Evolutionary conservation across 2,888 invertebrate species (phyloP).

Genomic region (Criorhina ranunculi): DNA sequence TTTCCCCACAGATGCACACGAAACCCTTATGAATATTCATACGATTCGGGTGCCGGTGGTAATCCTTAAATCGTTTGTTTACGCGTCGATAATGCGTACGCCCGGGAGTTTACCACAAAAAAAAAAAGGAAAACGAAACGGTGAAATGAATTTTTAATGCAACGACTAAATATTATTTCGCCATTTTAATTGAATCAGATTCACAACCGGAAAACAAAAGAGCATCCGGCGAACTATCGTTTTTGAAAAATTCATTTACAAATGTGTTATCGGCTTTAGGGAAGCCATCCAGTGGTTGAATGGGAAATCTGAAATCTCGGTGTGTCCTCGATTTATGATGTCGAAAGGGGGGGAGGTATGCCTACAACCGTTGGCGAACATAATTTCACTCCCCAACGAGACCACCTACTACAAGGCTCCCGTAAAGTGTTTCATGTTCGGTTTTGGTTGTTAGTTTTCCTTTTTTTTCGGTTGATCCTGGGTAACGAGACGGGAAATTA

Average conservation of each 20-base stretch:
- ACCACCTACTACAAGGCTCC: slow-evolving; percentile 68
- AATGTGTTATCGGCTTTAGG: too few species aligned
- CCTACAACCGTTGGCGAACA: background rate
- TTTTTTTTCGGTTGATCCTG: slow-evolving; percentile 18
- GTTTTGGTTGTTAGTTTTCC: slow-evolving; percentile 1
- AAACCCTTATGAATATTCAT: slow-evolving; percentile 70
- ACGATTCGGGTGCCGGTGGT: slow-evolving; percentile 50
- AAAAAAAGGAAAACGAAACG: too few species aligned
- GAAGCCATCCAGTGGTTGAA: too few species aligned
- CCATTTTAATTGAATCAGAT: slow-evolving; percentile 49
- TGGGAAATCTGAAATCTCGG: too few species aligned
- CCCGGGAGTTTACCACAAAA: slow-evolving; percentile 30
- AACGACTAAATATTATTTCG: slow-evolving; percentile 19
- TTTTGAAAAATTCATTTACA: too few species aligned
- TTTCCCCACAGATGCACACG: slow-evolving; percentile 60
- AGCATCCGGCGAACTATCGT: background rate
- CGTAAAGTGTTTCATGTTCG: slow-evolving; percentile 43
- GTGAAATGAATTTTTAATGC: slow-evolving; percentile 65
- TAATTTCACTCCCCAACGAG: slow-evolving; percentile 49
- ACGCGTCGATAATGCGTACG: slow-evolving; percentile 71
- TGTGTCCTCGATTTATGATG: slow-evolving; percentile 30
- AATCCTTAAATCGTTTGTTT: slow-evolving; percentile 73
- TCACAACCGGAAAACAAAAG: background rate
- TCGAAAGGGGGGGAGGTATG: background rate
- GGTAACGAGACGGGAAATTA: slow-evolving; percentile 35